Evolutionary conservation across 2,113 vertebrate genomes (phyloP).

Genomic region (Talpa occidentalis): DNA sequence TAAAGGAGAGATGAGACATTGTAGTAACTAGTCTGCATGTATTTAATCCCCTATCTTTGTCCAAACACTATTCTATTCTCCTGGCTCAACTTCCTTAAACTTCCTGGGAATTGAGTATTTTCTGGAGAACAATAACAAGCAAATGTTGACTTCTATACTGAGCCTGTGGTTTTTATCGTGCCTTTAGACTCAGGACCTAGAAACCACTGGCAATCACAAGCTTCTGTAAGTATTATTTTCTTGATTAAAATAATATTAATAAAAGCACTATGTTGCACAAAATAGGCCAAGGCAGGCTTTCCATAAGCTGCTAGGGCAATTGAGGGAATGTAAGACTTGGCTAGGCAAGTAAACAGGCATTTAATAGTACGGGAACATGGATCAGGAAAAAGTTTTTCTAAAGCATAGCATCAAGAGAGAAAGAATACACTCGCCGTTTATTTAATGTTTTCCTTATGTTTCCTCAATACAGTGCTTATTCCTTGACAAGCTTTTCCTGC

Average conservation of each 20-base stretch:
- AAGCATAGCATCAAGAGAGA: conserved; percentile 74
- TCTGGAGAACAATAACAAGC: conserved; percentile 57
- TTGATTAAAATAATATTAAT: conserved; percentile 26
- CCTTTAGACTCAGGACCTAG: neutral
- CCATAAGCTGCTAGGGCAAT: neutral
- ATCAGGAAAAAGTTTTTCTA: conserved; percentile 76
- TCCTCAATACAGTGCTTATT: conserved; percentile 69
- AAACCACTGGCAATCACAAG: neutral
- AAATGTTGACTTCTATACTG: conserved; percentile 36
- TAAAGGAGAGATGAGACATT: conserved; percentile 32
- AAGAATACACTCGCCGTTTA: conserved; percentile 74
- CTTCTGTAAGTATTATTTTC: conserved; percentile 40
- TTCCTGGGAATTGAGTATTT: conserved; percentile 3
- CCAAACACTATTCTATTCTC: conserved; percentile 38
- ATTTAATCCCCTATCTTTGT: conserved; percentile 13
- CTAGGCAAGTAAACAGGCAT: conserved; percentile 64
- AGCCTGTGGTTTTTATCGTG: conserved; percentile 54
- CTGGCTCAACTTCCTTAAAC: neutral
- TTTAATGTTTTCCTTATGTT: conserved; percentile 89
- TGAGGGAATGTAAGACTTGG: conserved; percentile 40
- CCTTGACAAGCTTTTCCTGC: conserved; percentile 82
- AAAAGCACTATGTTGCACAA: conserved; percentile 36
- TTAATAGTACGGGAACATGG: conserved; percentile 66
- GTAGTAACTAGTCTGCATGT: conserved; percentile 25
- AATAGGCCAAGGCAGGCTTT: neutral